These are phyloP conservation scores for Hippocampus kuda DNA, from an alignment of 2,797 vertebrate genomes.

Conservation along the genomic window DNA sequence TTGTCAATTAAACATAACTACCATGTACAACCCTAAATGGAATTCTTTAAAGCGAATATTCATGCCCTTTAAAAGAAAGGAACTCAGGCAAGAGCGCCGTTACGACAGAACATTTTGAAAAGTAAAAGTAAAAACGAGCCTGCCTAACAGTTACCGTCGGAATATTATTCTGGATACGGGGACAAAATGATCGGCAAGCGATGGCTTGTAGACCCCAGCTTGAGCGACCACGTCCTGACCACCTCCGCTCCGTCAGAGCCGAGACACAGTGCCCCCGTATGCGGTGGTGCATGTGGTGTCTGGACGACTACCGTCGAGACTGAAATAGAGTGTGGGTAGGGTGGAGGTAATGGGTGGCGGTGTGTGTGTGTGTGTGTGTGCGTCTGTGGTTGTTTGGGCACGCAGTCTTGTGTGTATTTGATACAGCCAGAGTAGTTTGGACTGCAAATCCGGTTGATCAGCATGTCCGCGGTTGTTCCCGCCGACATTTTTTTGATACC, in stretches of 20 bases:
- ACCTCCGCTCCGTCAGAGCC: background rate
- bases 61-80: background rate
- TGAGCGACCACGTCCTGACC: background rate
- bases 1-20: too few species aligned
- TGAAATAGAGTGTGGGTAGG: conserved; percentile 62
- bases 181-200: too few species aligned
- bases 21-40: too few species aligned
- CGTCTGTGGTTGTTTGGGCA: conserved; percentile 38
- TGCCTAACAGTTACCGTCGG: too few species aligned
- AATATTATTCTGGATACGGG: background rate
- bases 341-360: conserved; percentile 33
- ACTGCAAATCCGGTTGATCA: conserved; percentile 29
- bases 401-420: conserved; percentile 44
- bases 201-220: too few species aligned
- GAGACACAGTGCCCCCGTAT: background rate
- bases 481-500: background rate
- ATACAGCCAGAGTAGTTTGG: conserved; percentile 46
- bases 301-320: conserved; percentile 55
- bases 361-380: conserved; percentile 35
- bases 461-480: background rate
- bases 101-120: too few species aligned
- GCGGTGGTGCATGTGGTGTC: conserved; percentile 52
- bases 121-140: background rate
- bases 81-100: too few species aligned
- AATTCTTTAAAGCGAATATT: background rate